phyloP scores from a whole-genome alignment of 2,888 invertebrate species.

The Clanis bilineata region DNA sequence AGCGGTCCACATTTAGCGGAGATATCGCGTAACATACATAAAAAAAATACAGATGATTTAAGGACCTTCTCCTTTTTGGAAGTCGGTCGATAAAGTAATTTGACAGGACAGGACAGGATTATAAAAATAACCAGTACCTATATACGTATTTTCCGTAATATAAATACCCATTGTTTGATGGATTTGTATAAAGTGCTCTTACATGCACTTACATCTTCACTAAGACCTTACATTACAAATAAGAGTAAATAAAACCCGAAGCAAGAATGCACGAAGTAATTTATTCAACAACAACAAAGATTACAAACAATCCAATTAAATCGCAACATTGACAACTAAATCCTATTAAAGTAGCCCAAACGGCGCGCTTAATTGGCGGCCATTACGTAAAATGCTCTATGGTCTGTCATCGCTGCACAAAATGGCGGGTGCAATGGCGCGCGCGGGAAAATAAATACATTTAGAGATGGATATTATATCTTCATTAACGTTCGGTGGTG shows the following conservation, averaged over 20 bases:
- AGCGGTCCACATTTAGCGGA: too few relatives aligned
- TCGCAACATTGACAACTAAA: constrained; percentile 76
- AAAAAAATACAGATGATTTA: too few relatives aligned
- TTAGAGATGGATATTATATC: constrained; percentile 79
- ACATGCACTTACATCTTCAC: not conserved
- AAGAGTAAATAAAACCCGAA: constrained; percentile 1
- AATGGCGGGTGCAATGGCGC: constrained; percentile 59
- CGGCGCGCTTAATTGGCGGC: constrained; percentile 71
- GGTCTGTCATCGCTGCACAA: constrained; percentile 70
- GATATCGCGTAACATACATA: too few relatives aligned
- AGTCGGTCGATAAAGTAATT: too few relatives aligned
- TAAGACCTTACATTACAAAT: constrained; percentile 1
- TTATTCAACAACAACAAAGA: constrained; percentile 55
- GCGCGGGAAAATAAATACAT: constrained; percentile 74
- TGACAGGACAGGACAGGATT: too few relatives aligned
- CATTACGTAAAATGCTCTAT: constrained; percentile 71
- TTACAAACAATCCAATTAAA: constrained; percentile 77
- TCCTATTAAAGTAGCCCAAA: constrained; percentile 69
- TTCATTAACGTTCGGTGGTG: constrained; percentile 75
- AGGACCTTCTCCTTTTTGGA: too few relatives aligned
- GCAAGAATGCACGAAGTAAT: not conserved
- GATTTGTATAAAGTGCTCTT: not conserved
- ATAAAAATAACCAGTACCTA: too few relatives aligned
- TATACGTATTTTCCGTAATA: not conserved
- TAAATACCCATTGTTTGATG: not conserved